Conservation (phyloP, 2,113 vertebrate genomes). For the Rhodinocichla rosea region DNA sequence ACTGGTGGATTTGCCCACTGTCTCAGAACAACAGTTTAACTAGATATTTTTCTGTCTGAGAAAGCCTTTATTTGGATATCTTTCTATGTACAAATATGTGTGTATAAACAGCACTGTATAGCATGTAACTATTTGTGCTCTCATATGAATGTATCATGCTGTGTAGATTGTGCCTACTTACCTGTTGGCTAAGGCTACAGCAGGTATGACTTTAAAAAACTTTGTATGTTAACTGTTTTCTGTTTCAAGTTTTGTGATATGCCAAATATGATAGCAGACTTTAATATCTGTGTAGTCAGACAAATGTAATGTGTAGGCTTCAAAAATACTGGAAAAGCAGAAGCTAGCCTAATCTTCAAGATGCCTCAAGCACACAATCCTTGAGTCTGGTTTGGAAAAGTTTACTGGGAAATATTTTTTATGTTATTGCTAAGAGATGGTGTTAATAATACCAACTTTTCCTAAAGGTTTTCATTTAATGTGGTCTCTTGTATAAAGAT, state of each 20-base stretch:
- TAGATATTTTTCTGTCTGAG: not conserved
- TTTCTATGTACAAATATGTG: not conserved
- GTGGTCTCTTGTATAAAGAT: not conserved
- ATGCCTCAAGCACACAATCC: not conserved
- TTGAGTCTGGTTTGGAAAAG: not conserved
- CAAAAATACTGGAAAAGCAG: not conserved
- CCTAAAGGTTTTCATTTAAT: not conserved
- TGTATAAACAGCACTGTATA: not conserved
- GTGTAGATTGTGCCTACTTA: not conserved
- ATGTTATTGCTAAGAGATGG: not conserved
- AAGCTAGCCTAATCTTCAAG: not conserved
- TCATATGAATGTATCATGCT: not conserved
- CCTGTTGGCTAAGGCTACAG: constrained; percentile 9
- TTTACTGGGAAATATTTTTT: not conserved
- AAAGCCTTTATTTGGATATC: not conserved
- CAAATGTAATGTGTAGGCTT: not conserved
- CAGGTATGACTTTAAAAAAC: constrained; percentile 6
- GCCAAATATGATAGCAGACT: constrained; percentile 7
- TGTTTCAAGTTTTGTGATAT: not conserved
- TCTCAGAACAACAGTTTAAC: constrained; percentile 27
- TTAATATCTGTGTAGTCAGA: constrained; percentile 23
- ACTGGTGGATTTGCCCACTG: not conserved
- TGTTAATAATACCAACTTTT: not conserved
- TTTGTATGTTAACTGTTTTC: constrained; percentile 1
- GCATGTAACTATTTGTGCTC: not conserved